Conservation (phyloP, 2,888 invertebrate genomes). For the Ectemnius lituratus region DNA sequence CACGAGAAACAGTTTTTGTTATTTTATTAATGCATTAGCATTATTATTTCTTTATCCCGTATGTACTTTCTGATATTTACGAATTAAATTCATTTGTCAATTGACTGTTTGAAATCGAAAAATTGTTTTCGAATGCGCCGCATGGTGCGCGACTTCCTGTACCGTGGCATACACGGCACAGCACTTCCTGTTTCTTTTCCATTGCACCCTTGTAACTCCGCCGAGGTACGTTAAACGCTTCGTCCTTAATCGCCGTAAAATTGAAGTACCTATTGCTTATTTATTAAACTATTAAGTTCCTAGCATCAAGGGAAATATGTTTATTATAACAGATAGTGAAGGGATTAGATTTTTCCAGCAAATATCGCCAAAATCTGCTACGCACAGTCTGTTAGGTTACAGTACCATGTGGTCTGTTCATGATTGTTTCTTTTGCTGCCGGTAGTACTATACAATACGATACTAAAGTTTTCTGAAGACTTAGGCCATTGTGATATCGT, state of each 20-base stretch:
- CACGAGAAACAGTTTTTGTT: slow-evolving; percentile 17
- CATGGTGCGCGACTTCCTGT: not conserved
- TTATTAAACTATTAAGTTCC: slow-evolving; percentile 2
- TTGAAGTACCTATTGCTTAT: not conserved
- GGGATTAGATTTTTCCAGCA: too few species aligned
- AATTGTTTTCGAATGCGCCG: slow-evolving; percentile 7
- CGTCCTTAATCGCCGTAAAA: not conserved
- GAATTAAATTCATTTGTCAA: not conserved
- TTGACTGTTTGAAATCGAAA: not conserved
- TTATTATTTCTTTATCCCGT: not conserved
- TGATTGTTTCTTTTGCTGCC: not conserved
- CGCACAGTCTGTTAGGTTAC: slow-evolving; percentile 43
- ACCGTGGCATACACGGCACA: not conserved
- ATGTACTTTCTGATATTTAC: not conserved
- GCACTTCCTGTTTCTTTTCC: slow-evolving; percentile 54
- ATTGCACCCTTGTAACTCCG: slow-evolving; percentile 71
- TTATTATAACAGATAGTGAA: too few species aligned
- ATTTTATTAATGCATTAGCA: not conserved
- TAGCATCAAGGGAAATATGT: too few species aligned
- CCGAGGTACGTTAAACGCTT: slow-evolving; percentile 71
- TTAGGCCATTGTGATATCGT: not conserved
- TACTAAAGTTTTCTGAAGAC: too few species aligned
- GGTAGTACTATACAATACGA: too few species aligned
- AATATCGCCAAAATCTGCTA: too few species aligned
- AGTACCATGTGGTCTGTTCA: slow-evolving; percentile 40